Evolutionary conservation across 2,797 vertebrate genomes (phyloP), one percentile per base, ranked within the genome.

Genomic region (Syngnathus rostellatus): DNA sequence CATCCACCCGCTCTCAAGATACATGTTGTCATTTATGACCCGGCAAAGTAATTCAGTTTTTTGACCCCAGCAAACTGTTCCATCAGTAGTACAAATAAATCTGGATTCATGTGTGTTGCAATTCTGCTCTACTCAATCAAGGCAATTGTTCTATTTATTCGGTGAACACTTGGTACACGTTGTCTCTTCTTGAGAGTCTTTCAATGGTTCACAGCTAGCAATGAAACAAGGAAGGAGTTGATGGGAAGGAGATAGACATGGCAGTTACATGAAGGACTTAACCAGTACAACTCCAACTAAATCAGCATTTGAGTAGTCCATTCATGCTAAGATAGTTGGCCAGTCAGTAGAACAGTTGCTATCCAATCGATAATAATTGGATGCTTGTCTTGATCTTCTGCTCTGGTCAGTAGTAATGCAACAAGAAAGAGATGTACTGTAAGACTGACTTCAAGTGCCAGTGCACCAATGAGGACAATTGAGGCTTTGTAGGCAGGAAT

Each of bases 1-100:
- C 21, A 40, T 77, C 75, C 77, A 73, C 67, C 53, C 65, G 68
- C 71, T 72, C 68, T 76, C 57, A 63, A 62, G 77, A 79, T 72
- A 64, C 71, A 76, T 66, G 63, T 48, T 31, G 62, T 21, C 68
- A 62, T 77, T 80, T 76, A 74, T 37, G 65, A 77, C 63, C 50
- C 0, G 0, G 63, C 66, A 66, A 67, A 62, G 37, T 67, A 58
- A 85, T 80, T 82, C 31, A 77, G 67, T 73, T 77, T 68, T 68
- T 67, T 70, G 67, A 68, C 50, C 3, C 1, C 21, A 31, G 31
- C 31, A 31, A 31, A 31, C 31, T 31, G 58, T 50, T 69, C 65
- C 69, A 72, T 76, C 14, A 2, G 68, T 72, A 66, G 38, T 77
- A 45, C 23, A 54, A 72, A 71, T 69, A 64, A 63, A 80, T 72